Base-by-base conservation (phyloP, 2,888 invertebrate species). In the Anthrax anthrax region DNA sequence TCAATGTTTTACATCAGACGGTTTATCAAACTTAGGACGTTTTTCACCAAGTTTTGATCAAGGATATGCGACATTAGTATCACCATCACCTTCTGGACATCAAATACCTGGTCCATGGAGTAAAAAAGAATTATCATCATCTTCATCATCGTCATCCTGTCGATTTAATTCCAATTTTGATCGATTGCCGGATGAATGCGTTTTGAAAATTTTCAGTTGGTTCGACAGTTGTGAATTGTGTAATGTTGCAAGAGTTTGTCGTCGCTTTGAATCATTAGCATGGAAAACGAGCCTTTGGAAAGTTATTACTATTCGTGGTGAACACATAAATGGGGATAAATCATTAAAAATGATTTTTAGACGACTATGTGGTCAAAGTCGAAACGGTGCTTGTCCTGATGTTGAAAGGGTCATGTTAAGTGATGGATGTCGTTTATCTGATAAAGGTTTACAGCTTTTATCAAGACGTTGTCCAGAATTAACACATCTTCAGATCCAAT, bases 391-490 rank as follows among this genome's bases (percentile, higher is more conserved):
- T 19, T 82, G 81, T 59, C 75, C 80, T 1, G 76, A 76, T 51
- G 75, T 83, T 10, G 79, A 81, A 58, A 72, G 74, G 43, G 76
- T 84, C 29, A 73, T 77, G 62, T 65, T 84, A 18, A 76, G 74
- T 44, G 79, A 81, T 51, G 83, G 83, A 47, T 75, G 77, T 48
- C 72, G 78, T 68, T 74, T 90, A 48, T 80, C 85, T 5, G 84
- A 88, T 61, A 79, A 80, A 48, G 87, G 88, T 16, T 72, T 90
- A 13, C 76, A 81, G 57, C 67, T 84, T 40, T 68, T 90, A 32
- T 83, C 85, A 1, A 75, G 84, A 39, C 74, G 84, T 40, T 90
- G 89, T 67, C 82, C 88, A 1, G 84, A 86, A 61, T 69, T 91
- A 47, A 81, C 85, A 6, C 84, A 85, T 58, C 69, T 91, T 45